Evolutionary conservation across 2,888 invertebrate genomes (phyloP), one percentile per base, ranked within the genome.

Genomic region (Acrocera orbiculus): DNA sequence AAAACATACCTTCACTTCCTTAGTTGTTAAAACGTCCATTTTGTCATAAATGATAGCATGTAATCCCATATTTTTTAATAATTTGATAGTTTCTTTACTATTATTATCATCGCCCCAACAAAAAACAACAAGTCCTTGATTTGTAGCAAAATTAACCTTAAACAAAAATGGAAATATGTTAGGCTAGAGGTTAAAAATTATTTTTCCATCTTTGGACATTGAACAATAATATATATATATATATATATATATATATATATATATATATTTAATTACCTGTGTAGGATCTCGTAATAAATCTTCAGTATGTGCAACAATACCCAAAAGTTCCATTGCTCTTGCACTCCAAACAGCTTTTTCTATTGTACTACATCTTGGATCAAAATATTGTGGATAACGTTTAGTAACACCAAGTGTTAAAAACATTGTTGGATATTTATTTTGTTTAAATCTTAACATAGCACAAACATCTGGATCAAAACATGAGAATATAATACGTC

Each of bases 21-120:
- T 61, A 40, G 47, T 47, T 30, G 53, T 58, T 11, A 61, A 46
- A 10, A 54, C 50, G 40, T 86, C 82, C 46, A 86, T 76, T 59
- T 92, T 86, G 59, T 98, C 96, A 53, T 92, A 95, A 51, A 96
- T 95, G 36, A 98, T 82, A 27, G 89, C 96, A 53, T 98, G 89
- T 22, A 96, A 69, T 2, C 92, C 92, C 48, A 90, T 67, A 41
- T 77, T 70, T 56, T 92, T 92, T 20, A 96, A 69, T 51, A 76
- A 73, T 49, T 76, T 74, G 35, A 93, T 86, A 2, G 80, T 85
- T 26, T 75, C 74, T 42, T 76, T 77, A 56, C 85, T 80, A 48
- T 92, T 90, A 54, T 89, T 87, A 49, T 92, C 89, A 47, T 93
- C 92, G 16, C 96, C 96, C 95, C 95, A 96, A 51, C 90, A 90